Conservation (phyloP, 1,140 invertebrate species). For the Drosophila fuyamai region DNA sequence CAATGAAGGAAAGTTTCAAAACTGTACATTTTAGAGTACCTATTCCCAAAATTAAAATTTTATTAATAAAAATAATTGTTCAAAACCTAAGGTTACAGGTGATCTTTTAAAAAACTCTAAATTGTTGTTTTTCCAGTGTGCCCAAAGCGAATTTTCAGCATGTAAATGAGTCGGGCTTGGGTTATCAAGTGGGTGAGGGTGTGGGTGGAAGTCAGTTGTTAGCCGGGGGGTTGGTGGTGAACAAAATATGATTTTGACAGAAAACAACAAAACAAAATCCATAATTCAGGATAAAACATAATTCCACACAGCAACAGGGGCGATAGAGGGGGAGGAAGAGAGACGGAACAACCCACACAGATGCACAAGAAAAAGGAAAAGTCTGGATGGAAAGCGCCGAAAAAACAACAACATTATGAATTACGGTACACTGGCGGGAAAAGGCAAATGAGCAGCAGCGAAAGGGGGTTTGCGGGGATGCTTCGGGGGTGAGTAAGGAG, state of each 20-base stretch:
- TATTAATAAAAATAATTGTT: not conserved
- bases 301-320: constrained; percentile 70
- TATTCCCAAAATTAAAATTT: not conserved
- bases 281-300: constrained; percentile 85
- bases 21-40: too few relatives aligned
- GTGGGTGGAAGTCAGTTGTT: constrained; percentile 14
- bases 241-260: constrained; percentile 84
- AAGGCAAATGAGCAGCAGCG: constrained; percentile 58
- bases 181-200: constrained; percentile 28
- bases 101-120: not conserved
- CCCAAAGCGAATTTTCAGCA: constrained; percentile 58
- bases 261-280: constrained; percentile 85
- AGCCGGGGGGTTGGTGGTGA: constrained; percentile 34
- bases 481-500: constrained; percentile 53
- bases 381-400: constrained; percentile 50
- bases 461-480: constrained; percentile 3
- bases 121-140: constrained; percentile 18
- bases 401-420: constrained; percentile 67
- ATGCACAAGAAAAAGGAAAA: constrained; percentile 69
- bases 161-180: constrained; percentile 75
- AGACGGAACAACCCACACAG: constrained; percentile 50
- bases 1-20: too few relatives aligned
- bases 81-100: not conserved
- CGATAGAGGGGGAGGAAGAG: not conserved
- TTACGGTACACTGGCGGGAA: constrained; percentile 64